These are phyloP conservation scores for Elephas maximus DNA, from an alignment of 2,113 vertebrate genomes.

Conservation along the genomic window DNA sequence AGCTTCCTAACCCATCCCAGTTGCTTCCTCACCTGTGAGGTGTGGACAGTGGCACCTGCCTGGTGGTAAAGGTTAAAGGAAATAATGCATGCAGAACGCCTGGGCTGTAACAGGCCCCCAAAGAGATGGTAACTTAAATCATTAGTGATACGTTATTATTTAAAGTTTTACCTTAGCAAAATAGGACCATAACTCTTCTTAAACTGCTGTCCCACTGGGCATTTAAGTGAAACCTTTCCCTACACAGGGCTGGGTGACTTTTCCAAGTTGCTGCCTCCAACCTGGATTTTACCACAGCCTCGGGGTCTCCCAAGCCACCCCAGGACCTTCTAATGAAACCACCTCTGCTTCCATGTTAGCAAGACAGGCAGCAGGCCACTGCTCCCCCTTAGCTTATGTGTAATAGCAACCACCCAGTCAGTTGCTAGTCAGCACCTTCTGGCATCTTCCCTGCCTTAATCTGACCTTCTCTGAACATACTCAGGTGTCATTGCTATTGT, in stretches of 20 bases:
- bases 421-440: background rate
- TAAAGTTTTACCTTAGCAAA: background rate
- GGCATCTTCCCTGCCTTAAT: background rate
- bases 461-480: background rate
- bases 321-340: background rate
- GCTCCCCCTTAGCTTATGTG: rapidly evolving
- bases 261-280: background rate
- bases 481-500: background rate
- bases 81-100: no score
- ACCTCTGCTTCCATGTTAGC: background rate
- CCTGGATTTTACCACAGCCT: background rate
- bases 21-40: background rate
- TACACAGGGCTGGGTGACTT: background rate
- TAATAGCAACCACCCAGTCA: rapidly evolving
- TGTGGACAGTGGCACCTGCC: no score
- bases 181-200: background rate
- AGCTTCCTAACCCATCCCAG: rapidly evolving
- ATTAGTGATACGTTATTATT: background rate
- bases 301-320: background rate
- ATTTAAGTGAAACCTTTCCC: background rate
- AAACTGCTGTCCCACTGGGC: background rate
- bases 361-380: background rate
- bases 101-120: background rate
- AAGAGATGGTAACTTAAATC: background rate
- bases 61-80: no score